A percentile compares a stretch with the other conserved stretches of the same genome.
Evolutionary conservation across 1,140 invertebrate genomes (phyloP).

Genomic region (Leptinotarsa undecemlineata): DNA sequence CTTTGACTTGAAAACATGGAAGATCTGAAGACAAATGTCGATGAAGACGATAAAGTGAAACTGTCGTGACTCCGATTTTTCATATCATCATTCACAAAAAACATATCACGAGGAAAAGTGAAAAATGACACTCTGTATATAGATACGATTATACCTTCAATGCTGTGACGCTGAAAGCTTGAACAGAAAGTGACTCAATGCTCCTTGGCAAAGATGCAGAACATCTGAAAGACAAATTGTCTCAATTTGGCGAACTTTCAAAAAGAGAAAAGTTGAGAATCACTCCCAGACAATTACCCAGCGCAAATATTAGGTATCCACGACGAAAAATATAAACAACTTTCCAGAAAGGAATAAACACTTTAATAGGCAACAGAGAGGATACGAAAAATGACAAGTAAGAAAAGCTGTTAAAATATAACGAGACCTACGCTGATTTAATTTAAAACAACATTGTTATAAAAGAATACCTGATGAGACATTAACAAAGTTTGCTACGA

Average conservation of each 20-base stretch:
- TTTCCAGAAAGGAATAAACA: constrained; percentile 14
- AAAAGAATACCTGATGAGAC: constrained; percentile 25
- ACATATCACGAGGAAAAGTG: no score
- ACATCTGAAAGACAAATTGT: no score
- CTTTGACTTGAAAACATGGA: no score
- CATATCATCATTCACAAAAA: no score
- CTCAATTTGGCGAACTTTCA: neutral
- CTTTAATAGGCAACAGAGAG: constrained; percentile 5
- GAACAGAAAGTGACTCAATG: no score
- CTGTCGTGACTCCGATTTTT: no score
- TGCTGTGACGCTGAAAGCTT: no score
- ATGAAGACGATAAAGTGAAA: no score
- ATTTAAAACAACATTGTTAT: constrained; percentile 23
- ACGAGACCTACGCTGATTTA: constrained; percentile 12
- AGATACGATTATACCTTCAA: no score
- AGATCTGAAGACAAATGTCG: no score
- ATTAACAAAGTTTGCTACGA: constrained; percentile 21
- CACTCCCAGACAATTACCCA: neutral
- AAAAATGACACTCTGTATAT: no score
- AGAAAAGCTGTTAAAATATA: constrained; percentile 24
- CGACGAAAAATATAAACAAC: constrained; percentile 16
- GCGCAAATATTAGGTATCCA: constrained; percentile 10
- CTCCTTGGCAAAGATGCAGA: no score
- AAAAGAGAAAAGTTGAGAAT: neutral
- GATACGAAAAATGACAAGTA: constrained; percentile 12